Base-by-base conservation (phyloP, 2,888 invertebrate genomes). In the Agonopterix alstromeriana region DNA sequence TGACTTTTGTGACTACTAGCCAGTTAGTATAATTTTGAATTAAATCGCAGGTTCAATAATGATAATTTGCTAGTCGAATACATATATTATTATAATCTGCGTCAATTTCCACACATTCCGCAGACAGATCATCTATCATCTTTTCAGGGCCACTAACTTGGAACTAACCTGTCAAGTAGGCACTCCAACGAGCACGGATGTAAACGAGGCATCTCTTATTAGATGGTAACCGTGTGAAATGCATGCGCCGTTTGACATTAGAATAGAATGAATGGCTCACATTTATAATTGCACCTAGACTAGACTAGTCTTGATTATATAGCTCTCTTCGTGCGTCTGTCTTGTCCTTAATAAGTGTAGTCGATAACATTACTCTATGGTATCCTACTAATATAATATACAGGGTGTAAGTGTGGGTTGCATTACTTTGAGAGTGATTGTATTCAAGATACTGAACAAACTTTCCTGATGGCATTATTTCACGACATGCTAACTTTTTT, bases 161-260 rank as follows among this genome's bases (percentile, higher is more conserved):
- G n/a, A n/a, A n/a, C 10, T n/a, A 38, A 8, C 10, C 38, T 38
- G 7, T 2, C 9, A n/a, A n/a, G 38, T 38, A 38, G 10, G 10
- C 10, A n/a, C 38, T 10, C 9, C 46, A 35, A 46, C 41, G 11
- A 9, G 12, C 12, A 14, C 10, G 17, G 8, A 8, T 41, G 10
- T 38, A 45, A 48, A 48, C 45, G 48, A 48, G 36, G 48, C 48
- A 14, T 35, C 9, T 8, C 4, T 36, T 36, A 48, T 38, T 43
- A 48, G 48, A 48, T 44, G 14, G 8, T n/a, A 14, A 27, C 35
- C 48, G 48, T 48, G 48, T 48, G 48, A 48, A 48, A 40, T 10
- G 48, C 36, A 12, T 12, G 10, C 45, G 36, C 45, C 27, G 27
- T 27, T 42, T 48, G 48, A 48, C 48, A 45, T 48, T 42, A 47